These are phyloP conservation scores for Megaceryle torquata DNA, from an alignment of 2,113 vertebrate species.

Conservation along the genomic window DNA sequence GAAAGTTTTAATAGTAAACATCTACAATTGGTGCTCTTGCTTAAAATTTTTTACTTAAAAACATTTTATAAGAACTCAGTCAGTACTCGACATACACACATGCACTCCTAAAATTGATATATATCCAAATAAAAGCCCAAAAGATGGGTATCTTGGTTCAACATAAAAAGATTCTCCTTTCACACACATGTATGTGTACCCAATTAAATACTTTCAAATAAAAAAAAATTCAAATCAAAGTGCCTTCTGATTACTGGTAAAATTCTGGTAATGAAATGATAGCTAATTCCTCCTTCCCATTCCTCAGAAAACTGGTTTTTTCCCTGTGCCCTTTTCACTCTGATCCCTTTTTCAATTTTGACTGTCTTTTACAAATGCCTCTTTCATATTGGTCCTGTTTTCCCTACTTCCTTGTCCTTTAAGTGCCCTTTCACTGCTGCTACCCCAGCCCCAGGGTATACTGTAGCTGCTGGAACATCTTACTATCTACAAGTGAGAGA, in stretches of 20 bases:
- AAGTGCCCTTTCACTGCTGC: background rate
- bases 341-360: background rate
- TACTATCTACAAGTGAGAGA: background rate
- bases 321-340: background rate
- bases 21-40: constrained; percentile 54
- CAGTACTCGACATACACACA: background rate
- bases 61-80: background rate
- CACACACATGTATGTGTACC: background rate
- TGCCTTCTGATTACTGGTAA: background rate
- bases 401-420: background rate
- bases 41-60: constrained; percentile 37
- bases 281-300: background rate
- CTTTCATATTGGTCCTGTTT: background rate
- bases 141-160: background rate
- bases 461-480: background rate
- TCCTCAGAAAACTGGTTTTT: background rate
- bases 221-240: background rate
- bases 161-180: background rate
- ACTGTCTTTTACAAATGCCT: background rate
- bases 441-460: background rate
- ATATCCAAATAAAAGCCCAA: background rate
- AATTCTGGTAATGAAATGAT: background rate
- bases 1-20: constrained; percentile 78
- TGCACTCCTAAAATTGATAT: background rate
- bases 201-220: background rate